phyloP scores from a whole-genome alignment of 1,140 invertebrate genomes.

The Ptiloglossa arizonensis region DNA sequence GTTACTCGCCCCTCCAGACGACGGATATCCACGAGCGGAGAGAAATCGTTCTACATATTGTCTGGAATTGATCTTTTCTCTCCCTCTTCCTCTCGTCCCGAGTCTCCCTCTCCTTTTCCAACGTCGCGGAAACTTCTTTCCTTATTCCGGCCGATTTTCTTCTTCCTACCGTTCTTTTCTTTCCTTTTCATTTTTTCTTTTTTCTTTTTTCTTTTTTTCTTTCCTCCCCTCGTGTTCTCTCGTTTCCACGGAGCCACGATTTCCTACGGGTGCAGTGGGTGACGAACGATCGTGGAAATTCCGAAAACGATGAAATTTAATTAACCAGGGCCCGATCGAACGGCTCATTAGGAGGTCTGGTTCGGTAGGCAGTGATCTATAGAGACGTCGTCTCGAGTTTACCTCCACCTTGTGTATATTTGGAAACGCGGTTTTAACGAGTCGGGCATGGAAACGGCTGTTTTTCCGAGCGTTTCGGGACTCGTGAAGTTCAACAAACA shows the following conservation, averaged over 20 bases:
- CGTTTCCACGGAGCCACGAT: background rate
- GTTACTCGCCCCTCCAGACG: slow-evolving; percentile 53
- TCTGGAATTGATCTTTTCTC: slow-evolving; percentile 70
- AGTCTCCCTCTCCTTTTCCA: too few species aligned
- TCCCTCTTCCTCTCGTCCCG: slow-evolving; percentile 12
- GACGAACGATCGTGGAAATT: slow-evolving; percentile 33
- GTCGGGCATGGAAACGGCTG: too few species aligned
- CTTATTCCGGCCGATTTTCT: slow-evolving; percentile 10
- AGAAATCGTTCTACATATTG: slow-evolving; percentile 76
- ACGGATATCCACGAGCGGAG: slow-evolving; percentile 62
- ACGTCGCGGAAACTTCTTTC: slow-evolving; percentile 7
- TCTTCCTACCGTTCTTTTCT: background rate
- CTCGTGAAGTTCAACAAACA: too few species aligned
- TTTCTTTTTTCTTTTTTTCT: background rate
- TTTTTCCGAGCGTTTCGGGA: too few species aligned
- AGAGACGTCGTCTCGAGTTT: background rate
- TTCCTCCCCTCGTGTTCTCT: background rate
- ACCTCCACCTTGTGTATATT: background rate
- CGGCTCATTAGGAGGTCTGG: background rate
- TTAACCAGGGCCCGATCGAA: slow-evolving; percentile 26
- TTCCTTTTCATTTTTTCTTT: background rate
- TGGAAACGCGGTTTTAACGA: background rate
- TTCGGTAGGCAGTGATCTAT: slow-evolving; percentile 22
- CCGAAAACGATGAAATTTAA: slow-evolving; percentile 29
- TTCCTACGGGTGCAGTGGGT: background rate